Conservation (phyloP, 53 echinoderm and acorn worm genomes). For the Astropecten irregularis region DNA sequence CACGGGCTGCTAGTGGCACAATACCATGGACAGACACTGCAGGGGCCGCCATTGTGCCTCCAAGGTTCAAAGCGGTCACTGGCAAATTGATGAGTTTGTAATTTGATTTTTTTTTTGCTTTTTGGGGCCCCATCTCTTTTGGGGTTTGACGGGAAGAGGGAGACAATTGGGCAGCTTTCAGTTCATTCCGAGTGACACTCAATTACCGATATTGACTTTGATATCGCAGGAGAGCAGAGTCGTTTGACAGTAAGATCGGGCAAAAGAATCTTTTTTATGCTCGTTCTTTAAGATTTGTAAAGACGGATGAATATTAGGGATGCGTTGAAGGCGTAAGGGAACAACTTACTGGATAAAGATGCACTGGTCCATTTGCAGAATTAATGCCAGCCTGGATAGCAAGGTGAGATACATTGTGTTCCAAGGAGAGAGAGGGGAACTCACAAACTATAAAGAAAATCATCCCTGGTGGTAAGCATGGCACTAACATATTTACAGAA, state of each 20-base stretch:
- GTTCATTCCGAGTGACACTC: slow-evolving; percentile 35
- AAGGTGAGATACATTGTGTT: neutral
- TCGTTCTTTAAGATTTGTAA: neutral
- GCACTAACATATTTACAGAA: neutral
- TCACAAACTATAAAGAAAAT: neutral
- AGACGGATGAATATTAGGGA: slow-evolving; percentile 19
- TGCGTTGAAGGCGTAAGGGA: slow-evolving; percentile 16
- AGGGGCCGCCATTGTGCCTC: slow-evolving; percentile 6
- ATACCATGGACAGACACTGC: neutral
- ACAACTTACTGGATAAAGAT: neutral
- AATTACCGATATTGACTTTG: slow-evolving; percentile 56
- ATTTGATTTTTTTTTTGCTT: slow-evolving; percentile 29
- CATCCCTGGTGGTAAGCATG: neutral
- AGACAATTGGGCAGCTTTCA: slow-evolving; percentile 32
- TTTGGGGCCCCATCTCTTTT: slow-evolving; percentile 24
- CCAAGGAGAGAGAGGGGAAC: neutral
- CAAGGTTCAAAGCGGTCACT: slow-evolving; percentile 51
- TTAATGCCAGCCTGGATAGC: slow-evolving; percentile 33
- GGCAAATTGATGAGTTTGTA: slow-evolving; percentile 52
- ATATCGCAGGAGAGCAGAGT: slow-evolving; percentile 26
- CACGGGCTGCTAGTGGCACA: slow-evolving; percentile 28
- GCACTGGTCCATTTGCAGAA: slow-evolving; percentile 31
- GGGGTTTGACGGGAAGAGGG: slow-evolving; percentile 6
- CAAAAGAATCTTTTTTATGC: neutral
- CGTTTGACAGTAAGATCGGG: slow-evolving; percentile 21